Evolutionary conservation across 2,113 vertebrate species (phyloP).

Genomic region (Crotalus viridis): DNA sequence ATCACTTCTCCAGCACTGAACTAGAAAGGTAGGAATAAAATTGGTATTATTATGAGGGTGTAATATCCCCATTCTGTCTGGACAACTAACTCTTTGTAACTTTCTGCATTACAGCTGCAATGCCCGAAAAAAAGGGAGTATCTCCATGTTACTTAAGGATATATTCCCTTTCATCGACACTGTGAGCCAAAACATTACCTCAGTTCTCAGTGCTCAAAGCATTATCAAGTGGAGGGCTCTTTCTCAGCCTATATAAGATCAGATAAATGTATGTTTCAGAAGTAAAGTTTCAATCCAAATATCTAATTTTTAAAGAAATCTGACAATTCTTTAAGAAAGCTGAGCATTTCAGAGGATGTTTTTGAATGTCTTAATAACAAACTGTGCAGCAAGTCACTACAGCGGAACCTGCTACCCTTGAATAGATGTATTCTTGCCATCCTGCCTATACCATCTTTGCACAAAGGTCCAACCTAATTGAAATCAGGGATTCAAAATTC

Average conservation of each 20-base stretch:
- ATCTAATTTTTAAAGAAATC: neutral
- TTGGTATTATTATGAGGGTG: neutral
- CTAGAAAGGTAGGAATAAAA: neutral
- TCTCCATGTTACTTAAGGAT: neutral
- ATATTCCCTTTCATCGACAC: neutral
- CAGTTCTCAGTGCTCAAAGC: neutral
- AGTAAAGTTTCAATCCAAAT: neutral
- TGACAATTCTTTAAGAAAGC: neutral
- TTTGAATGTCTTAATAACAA: neutral
- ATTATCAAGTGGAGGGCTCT: neutral
- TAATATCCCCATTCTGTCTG: neutral
- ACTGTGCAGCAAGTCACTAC: neutral
- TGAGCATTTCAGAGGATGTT: neutral
- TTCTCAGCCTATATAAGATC: neutral
- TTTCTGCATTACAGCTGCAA: neutral
- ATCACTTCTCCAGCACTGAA: neutral
- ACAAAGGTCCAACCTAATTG: neutral
- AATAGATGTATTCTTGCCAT: neutral
- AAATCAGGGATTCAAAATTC: neutral
- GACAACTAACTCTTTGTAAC: neutral
- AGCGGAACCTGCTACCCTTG: neutral
- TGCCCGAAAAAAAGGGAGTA: neutral
- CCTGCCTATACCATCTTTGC: neutral
- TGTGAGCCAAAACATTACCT: neutral
- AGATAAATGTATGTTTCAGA: neutral